These are phyloP conservation scores for Hypselothyrea guttata DNA, from an alignment of 2,888 invertebrate species.

Conservation along the genomic window DNA sequence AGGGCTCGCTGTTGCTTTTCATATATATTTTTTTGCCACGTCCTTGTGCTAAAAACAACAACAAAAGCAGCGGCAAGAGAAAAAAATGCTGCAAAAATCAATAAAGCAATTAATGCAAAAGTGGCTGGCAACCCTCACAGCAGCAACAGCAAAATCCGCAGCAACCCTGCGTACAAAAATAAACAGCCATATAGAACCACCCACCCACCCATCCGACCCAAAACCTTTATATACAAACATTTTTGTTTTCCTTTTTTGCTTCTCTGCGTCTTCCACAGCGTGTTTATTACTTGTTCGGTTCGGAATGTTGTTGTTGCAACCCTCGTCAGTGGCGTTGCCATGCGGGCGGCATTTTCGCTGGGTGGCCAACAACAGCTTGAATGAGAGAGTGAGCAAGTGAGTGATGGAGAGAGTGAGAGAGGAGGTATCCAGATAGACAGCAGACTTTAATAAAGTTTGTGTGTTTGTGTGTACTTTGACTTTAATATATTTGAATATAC, in stretches of 20 bases:
- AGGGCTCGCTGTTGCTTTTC: conserved; percentile 42
- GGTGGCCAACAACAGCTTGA: conserved; percentile 13
- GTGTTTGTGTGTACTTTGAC: conserved; percentile 20
- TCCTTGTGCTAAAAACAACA: conserved; percentile 68
- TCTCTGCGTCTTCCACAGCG: conserved; percentile 35
- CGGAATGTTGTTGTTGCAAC: conserved; percentile 36
- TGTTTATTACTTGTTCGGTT: conserved; percentile 57
- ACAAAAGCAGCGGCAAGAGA: conserved; percentile 8
- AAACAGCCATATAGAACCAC: conserved; percentile 42
- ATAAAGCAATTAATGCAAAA: conserved; percentile 79
- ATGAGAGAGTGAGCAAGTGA: conserved; percentile 1
- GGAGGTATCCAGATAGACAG: conserved; percentile 9
- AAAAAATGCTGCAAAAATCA: conserved; percentile 64
- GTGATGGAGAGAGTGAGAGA: conserved; percentile 8
- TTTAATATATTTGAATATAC: conserved; percentile 58
- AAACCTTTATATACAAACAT: conserved; percentile 9
- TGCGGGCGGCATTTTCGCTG: conserved; percentile 34
- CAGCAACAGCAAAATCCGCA: conserved; percentile 12
- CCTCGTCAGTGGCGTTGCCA: conserved; percentile 45
- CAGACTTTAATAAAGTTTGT: conserved; percentile 51
- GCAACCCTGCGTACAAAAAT: conserved; percentile 64
- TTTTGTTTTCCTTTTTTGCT: conserved; percentile 16
- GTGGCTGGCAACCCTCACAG: conserved; percentile 53
- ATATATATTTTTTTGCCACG: conserved; percentile 56
- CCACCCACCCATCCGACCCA: conserved; percentile 20